phyloP scores from a whole-genome alignment of 92 coral and sea anemone genomes.

The Umimayanthus kanabou region DNA sequence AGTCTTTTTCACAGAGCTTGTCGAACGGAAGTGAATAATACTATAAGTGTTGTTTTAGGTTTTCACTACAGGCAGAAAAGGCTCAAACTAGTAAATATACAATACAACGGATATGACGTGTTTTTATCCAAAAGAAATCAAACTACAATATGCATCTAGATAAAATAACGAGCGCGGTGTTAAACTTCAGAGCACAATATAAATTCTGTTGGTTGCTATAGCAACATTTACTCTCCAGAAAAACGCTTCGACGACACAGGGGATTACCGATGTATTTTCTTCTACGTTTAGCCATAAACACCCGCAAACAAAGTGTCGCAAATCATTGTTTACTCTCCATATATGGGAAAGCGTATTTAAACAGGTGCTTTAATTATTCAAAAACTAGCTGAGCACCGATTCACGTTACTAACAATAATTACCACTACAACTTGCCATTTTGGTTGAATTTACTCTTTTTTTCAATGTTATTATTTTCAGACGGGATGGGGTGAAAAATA shows the following conservation, averaged over 20 bases:
- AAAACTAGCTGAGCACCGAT: slow-evolving; percentile 4
- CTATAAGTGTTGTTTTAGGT: not conserved
- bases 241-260: not conserved
- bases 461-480: not conserved
- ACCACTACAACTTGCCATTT: not conserved
- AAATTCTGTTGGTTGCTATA: slow-evolving; percentile 7
- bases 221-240: slow-evolving; percentile 18
- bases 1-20: not conserved
- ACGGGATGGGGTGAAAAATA: slow-evolving; percentile 18
- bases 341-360: slow-evolving; percentile 34
- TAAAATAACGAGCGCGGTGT: too few relatives aligned
- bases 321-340: slow-evolving; percentile 30
- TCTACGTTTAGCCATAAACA: slow-evolving; percentile 10
- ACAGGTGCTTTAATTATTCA: slow-evolving; percentile 41
- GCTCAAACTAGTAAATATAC: not conserved
- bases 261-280: not conserved
- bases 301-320: slow-evolving; percentile 44
- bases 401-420: slow-evolving; percentile 12
- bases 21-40: not conserved
- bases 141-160: not conserved
- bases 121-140: not conserved
- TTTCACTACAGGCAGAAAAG: too few relatives aligned
- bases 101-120: too few relatives aligned
- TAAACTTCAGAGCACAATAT: not conserved
- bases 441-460: not conserved